Evolutionary conservation across 2,797 vertebrate species (phyloP).

Genomic region (Rhinogobio ventralis): DNA sequence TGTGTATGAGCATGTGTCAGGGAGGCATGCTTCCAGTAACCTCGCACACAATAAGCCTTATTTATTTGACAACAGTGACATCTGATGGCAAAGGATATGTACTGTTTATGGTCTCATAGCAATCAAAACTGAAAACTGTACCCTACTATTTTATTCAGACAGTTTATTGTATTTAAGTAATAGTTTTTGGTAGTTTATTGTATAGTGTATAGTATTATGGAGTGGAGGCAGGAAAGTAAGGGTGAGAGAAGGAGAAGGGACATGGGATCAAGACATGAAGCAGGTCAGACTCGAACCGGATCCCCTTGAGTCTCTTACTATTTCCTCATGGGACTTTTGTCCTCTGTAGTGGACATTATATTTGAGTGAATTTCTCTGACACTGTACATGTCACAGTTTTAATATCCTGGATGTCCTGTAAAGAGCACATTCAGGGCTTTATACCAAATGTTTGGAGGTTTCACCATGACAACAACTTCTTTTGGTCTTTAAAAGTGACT

Average conservation of each 20-base stretch:
- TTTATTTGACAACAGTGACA: slow-evolving; percentile 22
- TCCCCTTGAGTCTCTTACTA: background rate
- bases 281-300: background rate
- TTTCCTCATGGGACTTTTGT: too few species aligned
- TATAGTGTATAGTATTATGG: background rate
- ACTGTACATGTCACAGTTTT: too few species aligned
- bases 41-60: background rate
- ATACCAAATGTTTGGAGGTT: too few species aligned
- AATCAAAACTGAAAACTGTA: background rate
- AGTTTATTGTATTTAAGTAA: background rate
- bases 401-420: too few species aligned
- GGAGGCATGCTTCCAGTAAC: background rate
- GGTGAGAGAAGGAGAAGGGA: background rate
- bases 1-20: background rate
- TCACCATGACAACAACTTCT: too few species aligned
- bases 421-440: too few species aligned
- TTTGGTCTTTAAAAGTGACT: too few species aligned
- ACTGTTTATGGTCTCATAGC: background rate
- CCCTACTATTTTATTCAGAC: background rate
- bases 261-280: background rate
- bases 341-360: too few species aligned
- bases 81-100: slow-evolving; percentile 23
- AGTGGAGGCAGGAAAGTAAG: background rate
- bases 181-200: background rate
- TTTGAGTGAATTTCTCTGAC: too few species aligned